Conservation (phyloP, 2,797 vertebrate species). For the Gobionotothen gibberifrons region DNA sequence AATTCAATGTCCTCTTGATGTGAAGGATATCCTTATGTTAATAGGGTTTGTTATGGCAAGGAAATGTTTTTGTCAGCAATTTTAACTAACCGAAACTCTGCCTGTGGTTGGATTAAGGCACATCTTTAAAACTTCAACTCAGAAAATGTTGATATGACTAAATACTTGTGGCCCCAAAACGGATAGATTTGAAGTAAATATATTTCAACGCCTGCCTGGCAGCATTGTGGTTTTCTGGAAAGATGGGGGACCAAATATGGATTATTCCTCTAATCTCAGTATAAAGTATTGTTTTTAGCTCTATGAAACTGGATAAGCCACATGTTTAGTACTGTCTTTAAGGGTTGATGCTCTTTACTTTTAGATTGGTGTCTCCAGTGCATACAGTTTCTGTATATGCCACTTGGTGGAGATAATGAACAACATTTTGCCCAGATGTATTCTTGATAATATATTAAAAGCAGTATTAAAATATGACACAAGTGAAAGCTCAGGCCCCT, state of each 20-base stretch:
- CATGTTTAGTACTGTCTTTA: not conserved
- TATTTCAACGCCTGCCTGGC: not conserved
- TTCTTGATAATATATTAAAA: not conserved
- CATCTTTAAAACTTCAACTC: not conserved
- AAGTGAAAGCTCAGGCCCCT: not conserved
- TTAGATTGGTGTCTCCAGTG: not conserved
- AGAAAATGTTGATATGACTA: not conserved
- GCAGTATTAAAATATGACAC: not conserved
- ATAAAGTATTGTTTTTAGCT: not conserved
- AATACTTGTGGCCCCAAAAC: not conserved
- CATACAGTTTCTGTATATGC: slow-evolving; percentile 51
- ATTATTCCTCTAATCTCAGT: not conserved
- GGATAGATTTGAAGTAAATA: not conserved
- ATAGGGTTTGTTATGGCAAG: slow-evolving; percentile 37
- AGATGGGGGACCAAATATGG: fast-evolving
- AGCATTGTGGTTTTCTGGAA: not conserved
- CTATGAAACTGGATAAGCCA: not conserved
- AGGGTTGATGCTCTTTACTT: not conserved
- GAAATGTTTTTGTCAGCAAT: slow-evolving; percentile 35
- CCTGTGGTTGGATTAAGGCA: not conserved
- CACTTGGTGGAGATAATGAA: slow-evolving; percentile 70
- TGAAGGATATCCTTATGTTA: slow-evolving; percentile 5
- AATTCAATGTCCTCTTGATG: not conserved
- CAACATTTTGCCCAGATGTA: slow-evolving; percentile 6
- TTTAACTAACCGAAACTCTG: not conserved